Evolutionary conservation across 2,888 invertebrate species (phyloP).

Genomic region (Lycophotia porphyrea): DNA sequence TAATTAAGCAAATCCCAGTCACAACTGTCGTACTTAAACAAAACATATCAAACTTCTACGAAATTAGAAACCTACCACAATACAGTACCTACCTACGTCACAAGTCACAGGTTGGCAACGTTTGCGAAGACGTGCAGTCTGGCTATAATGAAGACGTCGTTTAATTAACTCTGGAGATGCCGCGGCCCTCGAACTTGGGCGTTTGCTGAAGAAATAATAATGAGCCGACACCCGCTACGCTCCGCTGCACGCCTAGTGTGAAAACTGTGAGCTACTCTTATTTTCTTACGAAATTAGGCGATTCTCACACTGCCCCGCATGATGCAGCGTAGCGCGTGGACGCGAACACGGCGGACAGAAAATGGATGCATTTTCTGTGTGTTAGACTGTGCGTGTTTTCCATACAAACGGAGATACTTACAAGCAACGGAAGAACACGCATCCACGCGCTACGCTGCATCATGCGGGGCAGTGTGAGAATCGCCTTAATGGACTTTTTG

Average conservation of each 20-base stretch:
- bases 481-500: constrained; percentile 48
- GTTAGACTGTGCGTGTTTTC: too few relatives aligned
- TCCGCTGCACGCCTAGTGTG: constrained; percentile 60
- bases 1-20: constrained; percentile 7
- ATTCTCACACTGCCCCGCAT: too few relatives aligned
- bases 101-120: constrained; percentile 53
- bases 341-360: too few relatives aligned
- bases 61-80: constrained; percentile 38
- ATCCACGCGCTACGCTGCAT: too few relatives aligned
- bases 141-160: constrained; percentile 84
- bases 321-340: too few relatives aligned
- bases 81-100: constrained; percentile 22
- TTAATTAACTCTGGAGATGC: constrained; percentile 86
- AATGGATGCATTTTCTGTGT: too few relatives aligned
- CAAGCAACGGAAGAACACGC: too few relatives aligned
- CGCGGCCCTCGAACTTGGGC: constrained; percentile 76
- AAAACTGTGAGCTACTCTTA: constrained; percentile 63
- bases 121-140: constrained; percentile 61
- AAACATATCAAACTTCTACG: constrained; percentile 17
- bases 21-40: constrained; percentile 22
- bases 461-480: too few relatives aligned
- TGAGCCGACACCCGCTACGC: constrained; percentile 70
- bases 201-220: constrained; percentile 81
- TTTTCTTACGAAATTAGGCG: constrained; percentile 57
- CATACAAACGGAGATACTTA: too few relatives aligned